Evolutionary conservation across 1,140 invertebrate species (phyloP).

Genomic region (Lepidurus arcticus): DNA sequence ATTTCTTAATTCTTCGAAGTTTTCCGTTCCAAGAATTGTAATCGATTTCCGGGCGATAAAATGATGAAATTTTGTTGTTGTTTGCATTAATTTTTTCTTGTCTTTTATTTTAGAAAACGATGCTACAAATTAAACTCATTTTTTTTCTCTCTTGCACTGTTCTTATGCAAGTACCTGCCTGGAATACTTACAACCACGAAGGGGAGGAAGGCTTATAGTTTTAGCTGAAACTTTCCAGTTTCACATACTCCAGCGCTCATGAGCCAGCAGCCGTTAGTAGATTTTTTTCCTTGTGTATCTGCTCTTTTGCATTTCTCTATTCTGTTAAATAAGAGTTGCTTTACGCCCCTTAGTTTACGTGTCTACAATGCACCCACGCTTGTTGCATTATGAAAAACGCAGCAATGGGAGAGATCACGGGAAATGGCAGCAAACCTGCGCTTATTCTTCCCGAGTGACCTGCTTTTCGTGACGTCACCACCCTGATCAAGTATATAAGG

Average conservation of each 20-base stretch:
- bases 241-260: background rate
- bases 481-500: background rate
- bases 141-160: no score
- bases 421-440: conserved; percentile 13
- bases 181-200: no score
- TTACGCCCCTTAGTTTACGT: background rate
- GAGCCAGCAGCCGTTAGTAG: background rate
- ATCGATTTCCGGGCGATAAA: no score
- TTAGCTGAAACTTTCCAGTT: background rate
- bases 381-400: background rate
- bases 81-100: no score
- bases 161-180: no score
- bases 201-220: background rate
- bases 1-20: no score
- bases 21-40: no score
- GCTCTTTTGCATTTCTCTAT: background rate
- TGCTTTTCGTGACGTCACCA: conserved; percentile 10
- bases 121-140: no score
- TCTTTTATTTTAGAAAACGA: no score
- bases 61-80: no score
- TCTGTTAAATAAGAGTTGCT: background rate
- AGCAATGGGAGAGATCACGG: background rate
- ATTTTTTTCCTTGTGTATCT: background rate
- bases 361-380: background rate
- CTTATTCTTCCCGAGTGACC: conserved; percentile 18